phyloP scores from a whole-genome alignment of 2,797 vertebrate genomes.

The Trachurus trachurus region DNA sequence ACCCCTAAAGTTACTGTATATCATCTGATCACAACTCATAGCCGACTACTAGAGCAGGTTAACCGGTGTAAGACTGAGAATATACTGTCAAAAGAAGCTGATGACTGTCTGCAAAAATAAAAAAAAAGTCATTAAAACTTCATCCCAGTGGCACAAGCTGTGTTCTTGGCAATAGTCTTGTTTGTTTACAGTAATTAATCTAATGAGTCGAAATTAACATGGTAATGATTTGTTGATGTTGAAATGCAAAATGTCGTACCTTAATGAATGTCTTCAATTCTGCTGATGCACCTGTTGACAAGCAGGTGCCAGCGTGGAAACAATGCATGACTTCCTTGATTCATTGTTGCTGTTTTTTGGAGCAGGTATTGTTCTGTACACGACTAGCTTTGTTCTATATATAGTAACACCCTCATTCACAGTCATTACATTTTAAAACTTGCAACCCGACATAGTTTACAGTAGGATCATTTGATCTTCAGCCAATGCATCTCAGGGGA shows the following conservation, averaged over 20 bases:
- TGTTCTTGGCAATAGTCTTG: conserved; percentile 42
- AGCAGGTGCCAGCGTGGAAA: conserved; percentile 30
- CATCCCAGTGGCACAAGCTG: conserved; percentile 21
- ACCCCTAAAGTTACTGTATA: no score
- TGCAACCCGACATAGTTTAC: not conserved
- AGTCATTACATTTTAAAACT: conserved; percentile 12
- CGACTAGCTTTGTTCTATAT: conserved; percentile 11
- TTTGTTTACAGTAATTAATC: conserved; percentile 71
- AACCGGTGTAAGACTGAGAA: not conserved
- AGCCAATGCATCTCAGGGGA: conserved; percentile 6
- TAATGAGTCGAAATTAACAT: conserved; percentile 63
- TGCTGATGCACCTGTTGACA: conserved; percentile 37
- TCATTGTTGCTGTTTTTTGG: conserved; percentile 17
- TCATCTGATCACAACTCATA: not conserved
- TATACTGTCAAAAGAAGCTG: not conserved
- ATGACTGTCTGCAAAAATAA: conserved; percentile 3
- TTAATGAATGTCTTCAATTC: conserved; percentile 57
- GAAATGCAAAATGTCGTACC: conserved; percentile 32
- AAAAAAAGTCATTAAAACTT: not conserved
- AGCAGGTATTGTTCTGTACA: not conserved
- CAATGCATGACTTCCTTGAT: conserved; percentile 6
- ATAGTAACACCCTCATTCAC: conserved; percentile 4
- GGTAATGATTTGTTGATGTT: conserved; percentile 62
- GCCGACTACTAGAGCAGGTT: not conserved
- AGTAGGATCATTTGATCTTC: conserved; percentile 1